A percentile compares a stretch with the other conserved stretches of the same genome.
Conservation (phyloP, 2,797 vertebrate genomes). For the Sparidentex hasta region DNA sequence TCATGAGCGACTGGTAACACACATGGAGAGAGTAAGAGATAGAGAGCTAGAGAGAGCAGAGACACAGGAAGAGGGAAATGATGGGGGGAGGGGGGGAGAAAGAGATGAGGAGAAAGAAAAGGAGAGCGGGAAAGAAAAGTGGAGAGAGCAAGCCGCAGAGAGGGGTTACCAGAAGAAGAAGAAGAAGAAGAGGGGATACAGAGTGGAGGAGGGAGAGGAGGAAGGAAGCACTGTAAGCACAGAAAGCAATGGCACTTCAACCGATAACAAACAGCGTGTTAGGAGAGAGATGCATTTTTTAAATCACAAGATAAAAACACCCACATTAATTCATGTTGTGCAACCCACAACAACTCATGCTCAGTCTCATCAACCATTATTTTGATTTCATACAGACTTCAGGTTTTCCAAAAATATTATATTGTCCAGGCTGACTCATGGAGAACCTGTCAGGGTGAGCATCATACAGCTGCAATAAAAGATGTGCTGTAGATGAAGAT, state of each 20-base stretch:
- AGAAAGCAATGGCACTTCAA: constrained; percentile 56
- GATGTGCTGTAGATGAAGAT: neutral
- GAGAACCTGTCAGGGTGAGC: neutral
- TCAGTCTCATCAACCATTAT: neutral
- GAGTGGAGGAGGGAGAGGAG: constrained; percentile 51
- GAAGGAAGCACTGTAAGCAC: constrained; percentile 68
- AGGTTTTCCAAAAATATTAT: neutral
- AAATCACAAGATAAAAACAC: neutral
- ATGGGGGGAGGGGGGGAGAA: constrained; percentile 2
- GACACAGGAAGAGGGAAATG: constrained; percentile 64
- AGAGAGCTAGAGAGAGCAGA: constrained; percentile 78
- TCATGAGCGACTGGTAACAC: constrained; percentile 86
- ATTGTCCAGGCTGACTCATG: neutral
- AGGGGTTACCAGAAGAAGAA: constrained; percentile 24
- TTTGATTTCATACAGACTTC: neutral
- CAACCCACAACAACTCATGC: neutral
- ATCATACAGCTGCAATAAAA: neutral
- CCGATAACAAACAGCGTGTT: constrained; percentile 29
- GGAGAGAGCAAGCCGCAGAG: constrained; percentile 48
- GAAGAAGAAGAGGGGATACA: constrained; percentile 17
- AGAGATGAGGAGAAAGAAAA: constrained; percentile 43
- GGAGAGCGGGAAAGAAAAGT: constrained; percentile 35
- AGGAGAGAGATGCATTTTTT: constrained; percentile 12
- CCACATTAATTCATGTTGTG: neutral
- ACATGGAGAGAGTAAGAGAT: constrained; percentile 84